These are phyloP conservation scores for Berghia stephanieae DNA, from an alignment of 1,140 invertebrate genomes.

Conservation along the genomic window DNA sequence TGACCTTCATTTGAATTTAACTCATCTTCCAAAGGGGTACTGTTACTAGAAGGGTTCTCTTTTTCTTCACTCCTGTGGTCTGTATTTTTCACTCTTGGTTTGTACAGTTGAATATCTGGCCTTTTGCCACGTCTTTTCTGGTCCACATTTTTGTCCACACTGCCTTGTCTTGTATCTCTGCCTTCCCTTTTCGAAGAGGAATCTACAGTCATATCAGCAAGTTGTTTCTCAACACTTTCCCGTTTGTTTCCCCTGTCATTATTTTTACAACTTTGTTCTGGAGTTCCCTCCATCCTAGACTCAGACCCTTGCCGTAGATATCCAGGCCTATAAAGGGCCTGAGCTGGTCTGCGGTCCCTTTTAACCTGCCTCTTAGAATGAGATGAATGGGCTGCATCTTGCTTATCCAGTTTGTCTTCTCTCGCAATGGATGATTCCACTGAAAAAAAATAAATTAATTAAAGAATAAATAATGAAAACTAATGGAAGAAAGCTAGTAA, in stretches of 20 bases:
- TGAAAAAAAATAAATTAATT: too few relatives aligned
- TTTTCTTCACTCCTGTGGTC: conserved; percentile 40
- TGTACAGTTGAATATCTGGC: conserved; percentile 61
- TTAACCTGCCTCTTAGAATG: too few relatives aligned
- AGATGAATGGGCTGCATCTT: too few relatives aligned
- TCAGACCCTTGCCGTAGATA: not conserved
- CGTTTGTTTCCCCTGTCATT: not conserved
- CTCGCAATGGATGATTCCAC: too few relatives aligned
- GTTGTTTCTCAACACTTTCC: not conserved
- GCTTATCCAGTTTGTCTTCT: too few relatives aligned
- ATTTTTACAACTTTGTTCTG: too few relatives aligned
- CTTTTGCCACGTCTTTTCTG: conserved; percentile 43
- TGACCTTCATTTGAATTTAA: not conserved
- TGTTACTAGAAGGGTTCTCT: not conserved
- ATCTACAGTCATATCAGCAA: not conserved
- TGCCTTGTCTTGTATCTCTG: conserved; percentile 11
- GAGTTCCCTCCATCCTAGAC: too few relatives aligned
- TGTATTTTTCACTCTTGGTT: conserved; percentile 51
- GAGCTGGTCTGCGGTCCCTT: not conserved
- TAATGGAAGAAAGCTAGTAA: too few relatives aligned
- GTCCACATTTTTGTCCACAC: not conserved
- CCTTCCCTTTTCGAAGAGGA: conserved; percentile 19
- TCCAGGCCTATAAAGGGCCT: not conserved
- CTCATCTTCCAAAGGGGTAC: not conserved
- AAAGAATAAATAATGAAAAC: too few relatives aligned